Conservation (phyloP, 2,797 vertebrate species). For the Manis pentadactyla region DNA sequence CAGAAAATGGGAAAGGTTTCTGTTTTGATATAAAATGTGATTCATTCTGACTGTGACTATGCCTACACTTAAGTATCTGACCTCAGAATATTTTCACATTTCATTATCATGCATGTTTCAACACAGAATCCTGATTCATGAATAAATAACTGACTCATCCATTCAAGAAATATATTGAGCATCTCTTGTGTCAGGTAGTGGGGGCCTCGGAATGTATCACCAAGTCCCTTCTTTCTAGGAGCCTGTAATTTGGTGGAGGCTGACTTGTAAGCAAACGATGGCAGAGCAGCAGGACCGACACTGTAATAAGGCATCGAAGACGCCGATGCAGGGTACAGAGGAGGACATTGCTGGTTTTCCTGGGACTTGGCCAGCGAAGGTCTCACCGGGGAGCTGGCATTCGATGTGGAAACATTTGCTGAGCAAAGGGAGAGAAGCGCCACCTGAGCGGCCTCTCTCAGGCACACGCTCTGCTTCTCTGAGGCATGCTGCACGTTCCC, state of each 20-base stretch:
- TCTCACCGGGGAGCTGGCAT: neutral
- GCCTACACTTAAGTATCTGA: slow-evolving; percentile 46
- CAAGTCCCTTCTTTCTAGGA: neutral
- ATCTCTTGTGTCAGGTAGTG: neutral
- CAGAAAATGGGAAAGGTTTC: neutral
- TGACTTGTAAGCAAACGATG: neutral
- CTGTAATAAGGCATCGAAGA: neutral
- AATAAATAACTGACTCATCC: slow-evolving; percentile 62
- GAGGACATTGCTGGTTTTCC: neutral
- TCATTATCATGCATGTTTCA: slow-evolving; percentile 61
- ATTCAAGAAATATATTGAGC: neutral
- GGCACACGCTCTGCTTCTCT: neutral
- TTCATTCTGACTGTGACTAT: slow-evolving; percentile 21
- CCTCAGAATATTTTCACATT: slow-evolving; percentile 63
- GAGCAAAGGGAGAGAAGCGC: neutral
- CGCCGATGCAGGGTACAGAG: neutral
- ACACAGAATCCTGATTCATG: slow-evolving; percentile 43
- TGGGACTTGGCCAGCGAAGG: neutral
- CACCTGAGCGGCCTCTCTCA: neutral
- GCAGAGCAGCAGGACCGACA: neutral
- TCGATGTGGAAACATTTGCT: neutral
- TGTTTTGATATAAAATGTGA: slow-evolving; percentile 48
- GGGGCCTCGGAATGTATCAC: neutral
- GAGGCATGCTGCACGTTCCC: neutral
- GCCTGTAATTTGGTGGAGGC: neutral